A percentile compares a stretch with the other conserved stretches of the same genome.
These are phyloP conservation scores for Paradoxurus hermaphroditus DNA, from an alignment of 2,113 vertebrate species.

Conservation along the genomic window DNA sequence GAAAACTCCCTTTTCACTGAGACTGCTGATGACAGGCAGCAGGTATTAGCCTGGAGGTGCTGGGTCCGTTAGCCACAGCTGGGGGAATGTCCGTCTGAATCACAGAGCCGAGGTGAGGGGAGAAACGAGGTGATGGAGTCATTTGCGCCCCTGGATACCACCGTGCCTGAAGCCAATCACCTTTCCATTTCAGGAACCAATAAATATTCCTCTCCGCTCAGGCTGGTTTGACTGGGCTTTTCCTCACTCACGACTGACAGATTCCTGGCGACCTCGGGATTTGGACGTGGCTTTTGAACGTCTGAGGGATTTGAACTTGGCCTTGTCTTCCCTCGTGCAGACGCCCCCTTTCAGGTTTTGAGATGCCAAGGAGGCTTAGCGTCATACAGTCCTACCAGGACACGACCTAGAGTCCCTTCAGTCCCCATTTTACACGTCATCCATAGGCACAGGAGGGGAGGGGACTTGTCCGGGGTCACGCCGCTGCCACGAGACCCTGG, in stretches of 20 bases:
- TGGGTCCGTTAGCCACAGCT: fast-evolving
- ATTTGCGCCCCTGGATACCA: neutral
- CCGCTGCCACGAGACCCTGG: neutral
- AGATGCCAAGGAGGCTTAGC: neutral
- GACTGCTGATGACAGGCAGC: fast-evolving
- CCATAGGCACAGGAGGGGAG: neutral
- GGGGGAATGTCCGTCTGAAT: neutral
- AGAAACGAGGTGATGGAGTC: fast-evolving
- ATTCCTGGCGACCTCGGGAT: neutral
- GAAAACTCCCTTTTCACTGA: neutral
- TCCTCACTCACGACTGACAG: neutral
- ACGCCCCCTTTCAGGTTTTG: neutral
- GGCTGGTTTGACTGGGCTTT: neutral
- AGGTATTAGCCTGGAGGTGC: neutral
- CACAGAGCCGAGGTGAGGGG: neutral
- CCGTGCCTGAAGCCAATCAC: neutral
- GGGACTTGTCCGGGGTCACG: neutral
- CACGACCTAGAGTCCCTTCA: neutral
- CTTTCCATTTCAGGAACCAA: neutral
- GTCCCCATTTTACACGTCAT: neutral
- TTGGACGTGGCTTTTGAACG: neutral
- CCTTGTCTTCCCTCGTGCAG: neutral
- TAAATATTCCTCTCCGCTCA: neutral
- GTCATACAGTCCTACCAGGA: fast-evolving
- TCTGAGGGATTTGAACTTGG: neutral